These are phyloP conservation scores for Sitodiplosis mosellana DNA, from an alignment of 1,140 invertebrate genomes.

Conservation along the genomic window DNA sequence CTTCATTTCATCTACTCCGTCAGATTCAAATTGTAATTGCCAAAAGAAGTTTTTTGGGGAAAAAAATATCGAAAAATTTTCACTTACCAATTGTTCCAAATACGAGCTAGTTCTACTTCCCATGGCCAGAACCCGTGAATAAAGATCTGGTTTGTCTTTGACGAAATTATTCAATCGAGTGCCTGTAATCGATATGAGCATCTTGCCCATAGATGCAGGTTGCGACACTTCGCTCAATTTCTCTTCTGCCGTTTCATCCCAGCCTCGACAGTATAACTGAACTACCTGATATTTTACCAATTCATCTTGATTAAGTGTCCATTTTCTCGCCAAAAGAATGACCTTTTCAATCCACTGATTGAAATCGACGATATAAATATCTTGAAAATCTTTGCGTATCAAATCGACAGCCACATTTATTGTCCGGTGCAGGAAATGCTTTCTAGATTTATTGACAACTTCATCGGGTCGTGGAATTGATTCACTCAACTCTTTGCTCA, in stretches of 20 bases:
- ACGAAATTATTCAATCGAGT: conserved; percentile 46
- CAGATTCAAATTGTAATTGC: no score
- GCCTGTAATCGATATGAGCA: conserved; percentile 51
- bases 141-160: conserved; percentile 31
- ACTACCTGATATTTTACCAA: conserved; percentile 54
- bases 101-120: conserved; percentile 49
- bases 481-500: conserved; percentile 26
- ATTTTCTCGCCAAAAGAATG: conserved; percentile 50
- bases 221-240: conserved; percentile 46
- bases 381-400: conserved; percentile 32
- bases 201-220: conserved; percentile 37
- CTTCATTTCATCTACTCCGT: no score
- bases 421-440: conserved; percentile 42
- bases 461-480: conserved; percentile 26
- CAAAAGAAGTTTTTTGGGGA: no score
- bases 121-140: conserved; percentile 43
- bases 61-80: conserved; percentile 9
- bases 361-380: conserved; percentile 35
- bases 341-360: conserved; percentile 49
- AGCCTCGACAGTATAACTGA: conserved; percentile 55
- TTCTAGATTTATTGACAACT: conserved; percentile 30
- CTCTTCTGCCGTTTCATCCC: conserved; percentile 58
- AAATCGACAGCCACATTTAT: conserved; percentile 42
- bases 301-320: conserved; percentile 58
- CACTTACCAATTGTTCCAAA: conserved; percentile 46